A percentile compares a stretch with the other conserved stretches of the same genome.
phyloP scores from a whole-genome alignment of 2,888 invertebrate genomes.

The Agrotis ipsilon region DNA sequence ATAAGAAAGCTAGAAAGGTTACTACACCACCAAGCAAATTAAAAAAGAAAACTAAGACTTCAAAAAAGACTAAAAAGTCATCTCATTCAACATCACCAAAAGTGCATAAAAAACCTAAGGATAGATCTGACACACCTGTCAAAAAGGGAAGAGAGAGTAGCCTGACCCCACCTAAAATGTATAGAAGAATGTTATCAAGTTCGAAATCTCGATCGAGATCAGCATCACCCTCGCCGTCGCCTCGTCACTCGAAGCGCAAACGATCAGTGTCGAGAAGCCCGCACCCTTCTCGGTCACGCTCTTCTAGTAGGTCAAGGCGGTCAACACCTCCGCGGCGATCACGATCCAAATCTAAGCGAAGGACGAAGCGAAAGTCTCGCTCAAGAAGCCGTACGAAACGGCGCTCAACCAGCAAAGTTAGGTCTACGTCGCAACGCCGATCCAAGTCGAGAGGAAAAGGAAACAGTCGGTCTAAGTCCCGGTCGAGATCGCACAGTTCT shows the following conservation, averaged over 20 bases:
- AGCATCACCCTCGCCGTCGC: constrained; percentile 61
- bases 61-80: constrained; percentile 74
- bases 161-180: constrained; percentile 85
- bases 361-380: constrained; percentile 71
- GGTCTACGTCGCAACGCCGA: constrained; percentile 70
- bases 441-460: constrained; percentile 74
- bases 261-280: constrained; percentile 62
- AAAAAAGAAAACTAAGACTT: constrained; percentile 71
- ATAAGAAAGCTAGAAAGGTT: constrained; percentile 63
- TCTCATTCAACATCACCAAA: constrained; percentile 79
- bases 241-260: constrained; percentile 70
- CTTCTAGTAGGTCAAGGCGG: constrained; percentile 71
- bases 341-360: constrained; percentile 73
- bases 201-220: constrained; percentile 79
- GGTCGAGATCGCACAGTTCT: constrained; percentile 74
- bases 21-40: constrained; percentile 66
- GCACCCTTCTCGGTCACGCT: constrained; percentile 68
- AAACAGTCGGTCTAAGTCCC: constrained; percentile 69
- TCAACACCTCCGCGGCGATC: constrained; percentile 72
- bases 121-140: constrained; percentile 70
- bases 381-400: constrained; percentile 76
- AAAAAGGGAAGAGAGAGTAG: constrained; percentile 79
- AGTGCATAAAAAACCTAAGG: constrained; percentile 73
- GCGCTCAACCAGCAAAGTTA: constrained; percentile 70
- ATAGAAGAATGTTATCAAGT: constrained; percentile 79